Conservation (phyloP, 2,797 vertebrate genomes). For the Neosilurus hyrtlii region DNA sequence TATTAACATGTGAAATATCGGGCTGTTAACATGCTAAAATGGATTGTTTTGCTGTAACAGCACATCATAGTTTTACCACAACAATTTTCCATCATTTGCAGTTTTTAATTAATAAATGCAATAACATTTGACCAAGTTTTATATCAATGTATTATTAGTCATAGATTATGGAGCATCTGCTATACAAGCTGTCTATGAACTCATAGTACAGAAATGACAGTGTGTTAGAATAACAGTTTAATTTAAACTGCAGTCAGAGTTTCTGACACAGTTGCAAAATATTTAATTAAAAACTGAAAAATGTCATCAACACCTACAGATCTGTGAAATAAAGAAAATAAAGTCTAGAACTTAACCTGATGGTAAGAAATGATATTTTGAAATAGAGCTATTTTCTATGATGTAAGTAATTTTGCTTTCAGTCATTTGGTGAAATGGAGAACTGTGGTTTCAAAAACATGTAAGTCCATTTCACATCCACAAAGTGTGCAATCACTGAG, state of each 20-base stretch:
- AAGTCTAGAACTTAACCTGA: not conserved
- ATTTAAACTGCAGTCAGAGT: not conserved
- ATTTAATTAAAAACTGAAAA: not conserved
- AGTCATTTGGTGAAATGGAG: not conserved
- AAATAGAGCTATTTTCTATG: constrained; percentile 1
- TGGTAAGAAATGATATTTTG: not conserved
- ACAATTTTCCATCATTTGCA: not conserved
- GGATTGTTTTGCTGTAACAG: not conserved
- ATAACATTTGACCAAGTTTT: not conserved
- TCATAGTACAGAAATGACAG: not conserved
- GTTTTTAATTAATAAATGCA: not conserved
- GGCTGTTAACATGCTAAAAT: not conserved
- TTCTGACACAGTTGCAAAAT: not conserved
- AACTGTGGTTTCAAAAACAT: not conserved
- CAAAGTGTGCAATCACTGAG: not conserved
- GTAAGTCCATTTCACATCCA: not conserved
- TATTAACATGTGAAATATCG: too few relatives aligned
- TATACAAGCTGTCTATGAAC: not conserved
- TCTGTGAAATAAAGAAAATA: not conserved
- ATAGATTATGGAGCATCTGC: not conserved
- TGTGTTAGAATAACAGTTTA: not conserved
- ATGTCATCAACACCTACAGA: not conserved
- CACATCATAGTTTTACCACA: not conserved
- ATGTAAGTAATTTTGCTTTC: not conserved
- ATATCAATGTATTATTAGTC: not conserved